Percentiles rank a stretch among this genome's conserved stretches.
phyloP scores from a whole-genome alignment of 2,797 vertebrate species.

The Rhabdophis nuchalis region DNA sequence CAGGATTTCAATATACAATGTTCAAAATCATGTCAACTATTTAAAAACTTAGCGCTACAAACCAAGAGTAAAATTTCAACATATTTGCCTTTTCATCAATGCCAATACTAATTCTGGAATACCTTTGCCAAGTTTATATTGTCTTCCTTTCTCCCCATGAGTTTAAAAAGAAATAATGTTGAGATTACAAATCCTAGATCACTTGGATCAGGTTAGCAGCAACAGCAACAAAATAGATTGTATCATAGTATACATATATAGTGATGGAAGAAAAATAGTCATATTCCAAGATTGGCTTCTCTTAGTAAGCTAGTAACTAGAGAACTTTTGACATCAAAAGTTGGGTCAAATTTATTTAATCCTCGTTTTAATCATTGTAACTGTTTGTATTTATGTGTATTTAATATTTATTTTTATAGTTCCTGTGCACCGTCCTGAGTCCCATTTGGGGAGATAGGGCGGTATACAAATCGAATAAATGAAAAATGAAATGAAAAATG shows the following conservation, averaged over 20 bases:
- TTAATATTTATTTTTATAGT: too few relatives aligned
- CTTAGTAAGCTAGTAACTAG: neutral
- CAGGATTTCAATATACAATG: neutral
- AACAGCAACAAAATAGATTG: neutral
- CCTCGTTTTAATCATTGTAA: too few relatives aligned
- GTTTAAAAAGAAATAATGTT: neutral
- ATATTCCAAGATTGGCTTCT: neutral
- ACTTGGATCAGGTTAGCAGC: conserved; percentile 37
- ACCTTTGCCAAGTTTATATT: neutral
- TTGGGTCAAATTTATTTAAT: too few relatives aligned
- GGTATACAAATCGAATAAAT: too few relatives aligned
- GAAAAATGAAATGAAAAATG: too few relatives aligned
- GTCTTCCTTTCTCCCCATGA: neutral
- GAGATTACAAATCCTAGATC: conserved; percentile 21
- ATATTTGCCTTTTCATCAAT: neutral
- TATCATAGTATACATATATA: neutral
- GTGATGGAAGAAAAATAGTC: neutral
- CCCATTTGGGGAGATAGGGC: too few relatives aligned
- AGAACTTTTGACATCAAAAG: neutral
- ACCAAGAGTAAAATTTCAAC: neutral
- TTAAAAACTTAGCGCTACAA: neutral
- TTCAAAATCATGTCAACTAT: neutral
- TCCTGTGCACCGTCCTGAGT: too few relatives aligned
- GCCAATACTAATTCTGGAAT: neutral
- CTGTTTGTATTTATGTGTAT: too few relatives aligned